Evolutionary conservation across 2,888 invertebrate species (phyloP), one percentile per base, ranked within the genome.

Genomic region (Drosophila neutralis): DNA sequence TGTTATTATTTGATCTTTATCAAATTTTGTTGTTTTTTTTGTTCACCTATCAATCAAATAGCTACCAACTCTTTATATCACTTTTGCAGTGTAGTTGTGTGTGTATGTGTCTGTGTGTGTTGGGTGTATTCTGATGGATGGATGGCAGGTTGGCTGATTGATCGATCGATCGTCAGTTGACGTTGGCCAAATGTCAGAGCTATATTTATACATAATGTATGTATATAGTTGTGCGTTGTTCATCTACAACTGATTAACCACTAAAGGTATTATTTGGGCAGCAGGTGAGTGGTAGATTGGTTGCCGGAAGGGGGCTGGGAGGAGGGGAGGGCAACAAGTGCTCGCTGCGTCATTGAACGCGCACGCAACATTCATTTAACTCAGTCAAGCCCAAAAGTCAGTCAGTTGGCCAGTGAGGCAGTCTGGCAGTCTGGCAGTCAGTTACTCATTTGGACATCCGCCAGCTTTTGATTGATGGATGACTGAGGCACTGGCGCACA

Each of bases 381-480:
- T 56, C 35, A 54, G 53, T 56, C 35, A 18, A 18, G 31, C 51
- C 42, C 35, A 63, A 54, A 80, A 56, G 54, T 54, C 75, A 69
- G 67, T 70, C 78, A 70, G 18, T 52, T 57, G 67, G 67, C 67
- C 77, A 70, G 18, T 40, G 40, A 31, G 27, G 51, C 31, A 45
- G 36, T 7, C 36, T 15, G 27, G 51, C 31, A 21, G 36, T 7
- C 36, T 15, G 33, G 4, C 33, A 33, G 52, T 40, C 68, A 58
- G 65, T 82, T 73, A 73, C 73, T 78, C 87, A 81, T 73, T 77
- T 84, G 85, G 87, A 81, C 87, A 81, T 87, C 76, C 82, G 87
- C 78, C 89, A 83, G 74, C 27, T 15, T 53, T 85, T 89, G 85
- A 85, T 85, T 89, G 85, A 85, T 85, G 87, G 84, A 89, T 85